Percentiles rank a stretch among this genome's conserved stretches.
These are phyloP conservation scores for Trichonephila clavipes DNA, from an alignment of 1,140 invertebrate genomes.

Conservation along the genomic window DNA sequence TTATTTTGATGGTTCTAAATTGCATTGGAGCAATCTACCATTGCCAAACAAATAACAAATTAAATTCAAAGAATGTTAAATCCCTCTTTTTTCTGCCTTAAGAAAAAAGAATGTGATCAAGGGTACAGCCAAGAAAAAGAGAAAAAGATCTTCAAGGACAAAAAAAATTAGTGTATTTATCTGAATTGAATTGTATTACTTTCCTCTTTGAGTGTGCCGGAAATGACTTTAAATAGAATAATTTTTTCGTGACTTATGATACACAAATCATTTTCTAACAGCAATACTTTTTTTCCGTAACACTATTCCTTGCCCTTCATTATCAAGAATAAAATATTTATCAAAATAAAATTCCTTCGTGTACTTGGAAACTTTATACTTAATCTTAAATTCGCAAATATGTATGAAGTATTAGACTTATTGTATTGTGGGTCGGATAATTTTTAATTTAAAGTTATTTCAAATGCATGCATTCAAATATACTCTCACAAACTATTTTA, in stretches of 20 bases:
- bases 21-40: slow-evolving; percentile 24
- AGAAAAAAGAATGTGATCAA: neutral
- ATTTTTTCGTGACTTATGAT: neutral
- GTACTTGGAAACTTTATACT: no score
- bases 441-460: no score
- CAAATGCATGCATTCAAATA: no score
- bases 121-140: neutral
- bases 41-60: slow-evolving; percentile 11
- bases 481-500: no score
- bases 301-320: no score
- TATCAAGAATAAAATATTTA: no score
- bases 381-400: no score
- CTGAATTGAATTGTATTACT: neutral
- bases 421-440: no score
- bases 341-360: no score
- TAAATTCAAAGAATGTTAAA: neutral
- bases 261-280: no score
- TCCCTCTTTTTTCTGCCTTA: neutral
- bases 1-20: slow-evolving; percentile 57
- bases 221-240: neutral
- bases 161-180: neutral
- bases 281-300: no score
- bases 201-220: neutral
- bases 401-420: no score
- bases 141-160: neutral